A percentile compares a stretch with the other conserved stretches of the same genome.
These are phyloP conservation scores for Scolopax rusticola DNA, from an alignment of 2,797 vertebrate genomes.

Conservation along the genomic window DNA sequence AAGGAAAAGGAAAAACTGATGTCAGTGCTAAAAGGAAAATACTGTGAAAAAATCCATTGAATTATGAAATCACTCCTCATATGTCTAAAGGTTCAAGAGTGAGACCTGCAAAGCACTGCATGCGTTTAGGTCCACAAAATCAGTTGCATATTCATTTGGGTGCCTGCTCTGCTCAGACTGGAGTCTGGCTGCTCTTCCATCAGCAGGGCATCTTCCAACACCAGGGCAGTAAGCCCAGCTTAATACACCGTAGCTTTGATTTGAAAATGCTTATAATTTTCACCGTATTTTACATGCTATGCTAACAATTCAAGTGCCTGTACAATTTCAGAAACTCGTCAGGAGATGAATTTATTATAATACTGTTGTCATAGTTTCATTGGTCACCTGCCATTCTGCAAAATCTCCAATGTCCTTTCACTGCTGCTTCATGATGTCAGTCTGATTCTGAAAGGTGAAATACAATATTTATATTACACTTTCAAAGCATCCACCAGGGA, in stretches of 20 bases:
- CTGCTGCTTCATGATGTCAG: not conserved
- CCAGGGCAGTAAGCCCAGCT: not conserved
- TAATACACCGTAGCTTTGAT: not conserved
- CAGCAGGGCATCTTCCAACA: not conserved
- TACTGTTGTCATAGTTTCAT: not conserved
- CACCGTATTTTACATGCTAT: not conserved
- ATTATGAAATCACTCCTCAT: not conserved
- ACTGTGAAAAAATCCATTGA: not conserved
- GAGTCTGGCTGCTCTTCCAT: not conserved
- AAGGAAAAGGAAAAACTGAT: not conserved
- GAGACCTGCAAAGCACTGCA: not conserved
- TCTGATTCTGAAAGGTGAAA: not conserved
- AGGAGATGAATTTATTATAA: not conserved
- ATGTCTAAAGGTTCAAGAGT: not conserved
- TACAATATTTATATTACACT: not conserved
- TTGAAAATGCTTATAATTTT: not conserved
- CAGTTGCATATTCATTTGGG: not conserved
- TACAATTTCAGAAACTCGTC: not conserved
- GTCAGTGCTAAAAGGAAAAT: not conserved
- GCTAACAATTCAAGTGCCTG: not conserved
- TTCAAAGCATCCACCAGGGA: not conserved
- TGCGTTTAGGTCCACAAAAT: not conserved
- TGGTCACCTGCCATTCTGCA: not conserved
- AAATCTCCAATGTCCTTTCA: not conserved
- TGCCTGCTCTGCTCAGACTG: not conserved